Evolutionary conservation across 2,888 invertebrate species (phyloP), one percentile per base, ranked within the genome.

Genomic region (Calliphora vomitoria): DNA sequence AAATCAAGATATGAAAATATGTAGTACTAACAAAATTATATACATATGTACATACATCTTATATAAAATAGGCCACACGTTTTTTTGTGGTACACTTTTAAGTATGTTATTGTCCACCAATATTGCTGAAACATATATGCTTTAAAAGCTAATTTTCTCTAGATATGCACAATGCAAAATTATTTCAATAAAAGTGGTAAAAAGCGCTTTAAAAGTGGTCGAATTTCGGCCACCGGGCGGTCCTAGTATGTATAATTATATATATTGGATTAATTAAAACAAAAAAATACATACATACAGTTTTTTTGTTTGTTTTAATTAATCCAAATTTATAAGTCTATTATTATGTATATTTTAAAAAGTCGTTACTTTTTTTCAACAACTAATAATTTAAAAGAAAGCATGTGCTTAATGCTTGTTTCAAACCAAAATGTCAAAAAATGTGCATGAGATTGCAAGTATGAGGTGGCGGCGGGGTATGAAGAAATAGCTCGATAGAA

Each of bases 391-490:
- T 55, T 18, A 8, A 66, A 41, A 13, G 8, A 66, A 66, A 66
- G 2, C 41, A 41, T 41, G 64, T 66, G 64, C 20, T 66, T 18
- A 10, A 20, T n/a, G 13, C 8, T 11, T 38, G 4, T 64, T n/a
- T 64, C 60, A 74, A 83, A 83, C 55, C 44, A 71, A 69, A n/a
- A 53, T 4, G 4, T 20, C 8, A 20, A 5, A 55, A 44, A 41
- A 41, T 75, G 25, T 38, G 20, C 60, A 41, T 41, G 64, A n/a
- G 18, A 66, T 41, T 66, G 64, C 64, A 66, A 66, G 38, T 66
- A 38, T 66, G 64, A 66, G 20, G 18, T 66, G 18, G 13, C 13
- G 41, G n/a, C n/a, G n/a, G n/a, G n/a, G 41, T 66, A 18, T 66
- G 64, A 66, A 66, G 44, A 44, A 44, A 44, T 44, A 31, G 31